Evolutionary conservation across 1,140 invertebrate species (phyloP).

Genomic region (Hylaeus anthracinus): DNA sequence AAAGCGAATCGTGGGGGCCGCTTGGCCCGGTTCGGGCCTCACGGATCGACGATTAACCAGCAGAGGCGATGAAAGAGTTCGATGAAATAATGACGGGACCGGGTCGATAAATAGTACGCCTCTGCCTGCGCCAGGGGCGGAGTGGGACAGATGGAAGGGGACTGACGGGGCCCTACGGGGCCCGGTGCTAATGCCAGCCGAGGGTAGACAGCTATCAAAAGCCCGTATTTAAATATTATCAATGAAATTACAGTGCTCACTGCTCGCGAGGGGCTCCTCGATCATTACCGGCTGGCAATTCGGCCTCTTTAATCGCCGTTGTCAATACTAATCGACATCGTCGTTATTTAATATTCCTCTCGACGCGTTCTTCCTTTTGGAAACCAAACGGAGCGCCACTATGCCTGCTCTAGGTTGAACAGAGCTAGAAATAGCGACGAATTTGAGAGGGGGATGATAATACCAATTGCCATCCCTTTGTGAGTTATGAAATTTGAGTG

Average conservation of each 20-base stretch:
- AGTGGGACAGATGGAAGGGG: slow-evolving; percentile 37
- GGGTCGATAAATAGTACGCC: slow-evolving; percentile 76
- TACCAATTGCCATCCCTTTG: no score
- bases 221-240: slow-evolving; percentile 80
- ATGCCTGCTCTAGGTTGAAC: no score
- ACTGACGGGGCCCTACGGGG: slow-evolving; percentile 37
- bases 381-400: no score
- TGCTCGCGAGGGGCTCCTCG: slow-evolving; percentile 46
- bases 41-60: slow-evolving; percentile 68
- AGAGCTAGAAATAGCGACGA: no score
- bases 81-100: slow-evolving; percentile 78
- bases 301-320: slow-evolving; percentile 74
- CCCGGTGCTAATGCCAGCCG: slow-evolving; percentile 64
- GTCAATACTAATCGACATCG: slow-evolving; percentile 76
- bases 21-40: slow-evolving; percentile 27
- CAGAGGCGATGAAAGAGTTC: slow-evolving; percentile 76
- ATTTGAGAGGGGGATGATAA: no score
- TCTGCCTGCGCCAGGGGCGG: slow-evolving; percentile 53
- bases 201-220: slow-evolving; percentile 76
- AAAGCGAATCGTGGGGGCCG: neutral
- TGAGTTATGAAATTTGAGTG: no score
- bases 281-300: slow-evolving; percentile 69
- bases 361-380: slow-evolving; percentile 18
- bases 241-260: slow-evolving; percentile 76
- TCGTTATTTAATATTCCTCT: slow-evolving; percentile 76